Percentiles rank a stretch among this genome's conserved stretches.
Conservation (phyloP, 2,797 vertebrate genomes). For the Takifugu rubripes region DNA sequence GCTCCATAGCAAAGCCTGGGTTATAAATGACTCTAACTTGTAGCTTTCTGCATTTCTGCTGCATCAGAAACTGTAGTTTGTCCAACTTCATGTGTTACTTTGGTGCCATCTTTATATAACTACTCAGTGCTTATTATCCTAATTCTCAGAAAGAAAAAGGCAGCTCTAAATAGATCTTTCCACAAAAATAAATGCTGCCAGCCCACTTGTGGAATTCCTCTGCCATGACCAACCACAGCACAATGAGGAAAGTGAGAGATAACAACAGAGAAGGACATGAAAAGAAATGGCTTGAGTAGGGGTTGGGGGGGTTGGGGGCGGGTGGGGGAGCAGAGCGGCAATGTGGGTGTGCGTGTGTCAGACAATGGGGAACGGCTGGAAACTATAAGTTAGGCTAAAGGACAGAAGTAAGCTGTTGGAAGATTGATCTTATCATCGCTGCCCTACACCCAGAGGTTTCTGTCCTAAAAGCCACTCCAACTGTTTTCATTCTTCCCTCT, state of each 20-base stretch:
- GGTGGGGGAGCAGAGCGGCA: fast-evolving
- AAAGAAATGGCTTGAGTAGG: slow-evolving; percentile 32
- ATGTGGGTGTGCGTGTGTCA: slow-evolving; percentile 8
- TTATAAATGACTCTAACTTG: too few species aligned
- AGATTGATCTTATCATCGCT: slow-evolving; percentile 10
- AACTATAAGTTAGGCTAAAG: slow-evolving; percentile 2
- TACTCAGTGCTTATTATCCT: too few species aligned
- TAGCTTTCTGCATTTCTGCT: too few species aligned
- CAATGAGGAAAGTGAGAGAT: slow-evolving; percentile 46
- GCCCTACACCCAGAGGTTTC: slow-evolving; percentile 29
- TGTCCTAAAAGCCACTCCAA: slow-evolving; percentile 14
- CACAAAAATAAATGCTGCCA: slow-evolving; percentile 32
- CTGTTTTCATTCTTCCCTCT: background rate
- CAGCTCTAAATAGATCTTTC: slow-evolving; percentile 28
- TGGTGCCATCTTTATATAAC: too few species aligned
- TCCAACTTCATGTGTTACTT: too few species aligned
- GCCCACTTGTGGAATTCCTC: slow-evolving; percentile 55
- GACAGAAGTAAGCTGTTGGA: slow-evolving; percentile 5
- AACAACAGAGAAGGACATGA: slow-evolving; percentile 43
- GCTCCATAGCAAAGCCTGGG: too few species aligned
- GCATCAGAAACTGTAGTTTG: background rate
- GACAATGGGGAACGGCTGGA: slow-evolving; percentile 2
- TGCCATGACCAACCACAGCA: slow-evolving; percentile 57
- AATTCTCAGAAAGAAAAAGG: background rate
- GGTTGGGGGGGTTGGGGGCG: background rate